phyloP scores from a whole-genome alignment of 2,797 vertebrate species.

The Parambassis ranga region DNA sequence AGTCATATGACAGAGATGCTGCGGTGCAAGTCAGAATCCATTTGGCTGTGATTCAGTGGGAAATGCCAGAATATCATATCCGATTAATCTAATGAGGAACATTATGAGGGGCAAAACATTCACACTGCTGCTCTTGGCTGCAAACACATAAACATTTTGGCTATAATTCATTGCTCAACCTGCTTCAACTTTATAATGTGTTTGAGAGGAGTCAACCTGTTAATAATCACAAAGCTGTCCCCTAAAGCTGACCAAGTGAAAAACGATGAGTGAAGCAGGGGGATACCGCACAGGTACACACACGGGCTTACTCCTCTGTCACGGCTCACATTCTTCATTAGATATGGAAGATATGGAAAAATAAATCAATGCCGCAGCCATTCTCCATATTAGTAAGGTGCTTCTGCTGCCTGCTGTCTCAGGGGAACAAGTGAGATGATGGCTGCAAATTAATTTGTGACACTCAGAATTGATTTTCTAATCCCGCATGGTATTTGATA shows the following conservation, averaged over 20 bases:
- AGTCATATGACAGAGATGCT: conserved; percentile 34
- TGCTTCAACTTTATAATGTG: conserved; percentile 37
- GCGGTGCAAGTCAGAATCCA: conserved; percentile 50
- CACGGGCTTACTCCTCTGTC: conserved; percentile 35
- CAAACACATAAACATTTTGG: conserved; percentile 39
- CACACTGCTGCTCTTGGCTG: conserved; percentile 34
- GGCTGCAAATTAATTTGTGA: conserved; percentile 81
- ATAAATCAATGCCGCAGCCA: conserved; percentile 66
- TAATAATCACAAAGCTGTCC: conserved; percentile 9
- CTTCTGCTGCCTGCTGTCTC: conserved; percentile 58
- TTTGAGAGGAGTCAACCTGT: conserved; percentile 26
- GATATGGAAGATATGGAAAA: conserved; percentile 60
- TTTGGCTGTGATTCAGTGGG: conserved; percentile 52
- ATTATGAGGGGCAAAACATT: conserved; percentile 50
- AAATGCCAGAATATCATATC: conserved; percentile 53
- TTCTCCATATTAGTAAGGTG: conserved; percentile 58
- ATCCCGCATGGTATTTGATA: conserved; percentile 77
- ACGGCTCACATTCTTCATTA: conserved; percentile 54
- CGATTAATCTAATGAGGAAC: conserved; percentile 56
- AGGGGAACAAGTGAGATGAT: conserved; percentile 66
- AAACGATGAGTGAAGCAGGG: conserved; percentile 13
- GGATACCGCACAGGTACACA: conserved; percentile 37
- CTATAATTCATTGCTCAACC: conserved; percentile 38
- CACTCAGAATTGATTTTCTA: conserved; percentile 76
- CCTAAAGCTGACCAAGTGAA: conserved; percentile 38